Evolutionary conservation across 2,113 vertebrate genomes (phyloP).

Genomic region (Hemichromis elongatus): DNA sequence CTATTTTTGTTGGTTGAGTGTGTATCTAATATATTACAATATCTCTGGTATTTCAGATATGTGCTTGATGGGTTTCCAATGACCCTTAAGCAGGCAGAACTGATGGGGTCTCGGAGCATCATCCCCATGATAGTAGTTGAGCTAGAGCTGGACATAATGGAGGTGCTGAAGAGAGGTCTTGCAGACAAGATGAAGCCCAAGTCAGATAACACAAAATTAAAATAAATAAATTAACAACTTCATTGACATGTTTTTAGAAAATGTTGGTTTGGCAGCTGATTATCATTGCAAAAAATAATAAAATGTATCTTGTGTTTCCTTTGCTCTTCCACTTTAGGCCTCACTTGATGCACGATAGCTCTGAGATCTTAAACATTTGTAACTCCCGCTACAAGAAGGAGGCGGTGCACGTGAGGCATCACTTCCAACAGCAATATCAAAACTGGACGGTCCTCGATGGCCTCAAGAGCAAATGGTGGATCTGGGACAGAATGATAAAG

Average conservation of each 20-base stretch:
- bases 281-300: not conserved
- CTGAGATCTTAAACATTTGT: slow-evolving; percentile 77
- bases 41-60: slow-evolving; percentile 67
- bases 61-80: slow-evolving; percentile 90
- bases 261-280: not conserved
- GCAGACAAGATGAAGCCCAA: slow-evolving; percentile 69
- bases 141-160: slow-evolving; percentile 79
- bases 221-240: too few relatives aligned
- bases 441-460: slow-evolving; percentile 85
- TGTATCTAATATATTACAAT: not conserved
- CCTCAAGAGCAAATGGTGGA: slow-evolving; percentile 85
- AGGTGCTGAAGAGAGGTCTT: slow-evolving; percentile 83
- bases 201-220: slow-evolving; percentile 70
- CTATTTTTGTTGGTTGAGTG: not conserved
- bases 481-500: slow-evolving; percentile 76
- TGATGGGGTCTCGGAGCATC: slow-evolving; percentile 78
- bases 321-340: slow-evolving; percentile 48
- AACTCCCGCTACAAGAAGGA: slow-evolving; percentile 78
- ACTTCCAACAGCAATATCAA: slow-evolving; percentile 79
- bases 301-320: not conserved
- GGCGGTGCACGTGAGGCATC: slow-evolving; percentile 67
- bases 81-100: slow-evolving; percentile 77
- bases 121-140: slow-evolving; percentile 85
- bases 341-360: slow-evolving; percentile 78
- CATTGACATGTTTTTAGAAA: not conserved